These are phyloP conservation scores for Drosophila truncata DNA, from an alignment of 1,140 invertebrate genomes.

Conservation along the genomic window DNA sequence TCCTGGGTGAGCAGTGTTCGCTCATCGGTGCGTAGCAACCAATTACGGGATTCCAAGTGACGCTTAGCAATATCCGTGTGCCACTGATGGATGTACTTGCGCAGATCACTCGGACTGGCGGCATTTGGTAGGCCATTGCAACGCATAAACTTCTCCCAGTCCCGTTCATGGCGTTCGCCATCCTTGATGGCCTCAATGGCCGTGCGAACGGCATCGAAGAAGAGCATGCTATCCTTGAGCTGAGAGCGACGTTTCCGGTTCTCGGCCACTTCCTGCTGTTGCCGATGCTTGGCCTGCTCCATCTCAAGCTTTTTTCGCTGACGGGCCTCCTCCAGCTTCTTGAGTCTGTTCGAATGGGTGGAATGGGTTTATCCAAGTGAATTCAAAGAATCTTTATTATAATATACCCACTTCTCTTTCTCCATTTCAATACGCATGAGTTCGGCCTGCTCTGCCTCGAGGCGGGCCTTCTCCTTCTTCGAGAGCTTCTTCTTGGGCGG, in stretches of 20 bases:
- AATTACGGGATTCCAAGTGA: slow-evolving; percentile 84
- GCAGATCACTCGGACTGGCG: slow-evolving; percentile 86
- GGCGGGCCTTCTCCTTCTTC: slow-evolving; percentile 85
- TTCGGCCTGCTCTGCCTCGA: slow-evolving; percentile 85
- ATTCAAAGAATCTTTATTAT: neutral
- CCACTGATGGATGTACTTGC: slow-evolving; percentile 89
- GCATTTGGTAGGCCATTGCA: slow-evolving; percentile 89
- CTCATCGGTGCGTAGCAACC: slow-evolving; percentile 84
- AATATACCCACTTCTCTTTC: slow-evolving; percentile 77
- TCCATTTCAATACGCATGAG: slow-evolving; percentile 85
- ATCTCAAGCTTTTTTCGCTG: slow-evolving; percentile 82
- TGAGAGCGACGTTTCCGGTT: slow-evolving; percentile 71
- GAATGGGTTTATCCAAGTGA: neutral
- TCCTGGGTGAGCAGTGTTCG: slow-evolving; percentile 82
- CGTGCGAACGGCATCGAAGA: slow-evolving; percentile 66
- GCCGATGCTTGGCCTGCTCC: slow-evolving; percentile 79
- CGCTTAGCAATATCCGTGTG: slow-evolving; percentile 85
- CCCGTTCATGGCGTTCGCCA: slow-evolving; percentile 61
- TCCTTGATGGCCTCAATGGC: slow-evolving; percentile 74
- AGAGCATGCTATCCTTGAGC: slow-evolving; percentile 74
- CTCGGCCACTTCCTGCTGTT: slow-evolving; percentile 79
- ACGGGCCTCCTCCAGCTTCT: slow-evolving; percentile 81
- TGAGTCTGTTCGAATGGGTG: slow-evolving; percentile 68
- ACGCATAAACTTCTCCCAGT: slow-evolving; percentile 88
- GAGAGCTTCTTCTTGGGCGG: slow-evolving; percentile 85